Evolutionary conservation across 2,113 vertebrate genomes (phyloP).

Genomic region (Tilapia sparmanii): DNA sequence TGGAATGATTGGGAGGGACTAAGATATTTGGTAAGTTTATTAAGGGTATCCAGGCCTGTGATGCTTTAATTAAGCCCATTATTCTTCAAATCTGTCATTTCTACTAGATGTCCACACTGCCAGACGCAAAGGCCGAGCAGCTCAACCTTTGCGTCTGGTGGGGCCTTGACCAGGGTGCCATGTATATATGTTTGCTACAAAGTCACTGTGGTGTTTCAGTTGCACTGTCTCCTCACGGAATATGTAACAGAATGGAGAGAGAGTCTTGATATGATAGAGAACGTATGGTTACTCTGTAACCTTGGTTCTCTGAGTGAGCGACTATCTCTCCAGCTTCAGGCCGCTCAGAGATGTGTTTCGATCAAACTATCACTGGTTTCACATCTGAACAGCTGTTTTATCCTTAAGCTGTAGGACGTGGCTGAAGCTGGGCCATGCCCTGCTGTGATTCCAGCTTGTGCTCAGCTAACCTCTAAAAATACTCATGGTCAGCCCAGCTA

Average conservation of each 20-base stretch:
- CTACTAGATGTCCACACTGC: not conserved
- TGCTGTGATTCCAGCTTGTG: not conserved
- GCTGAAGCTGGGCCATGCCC: not conserved
- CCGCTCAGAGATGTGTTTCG: rapidly evolving
- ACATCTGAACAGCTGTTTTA: not conserved
- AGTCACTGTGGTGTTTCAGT: not conserved
- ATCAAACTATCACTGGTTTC: not conserved
- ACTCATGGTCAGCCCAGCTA: not conserved
- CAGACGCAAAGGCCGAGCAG: not conserved
- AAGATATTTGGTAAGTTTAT: not conserved
- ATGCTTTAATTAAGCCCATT: not conserved
- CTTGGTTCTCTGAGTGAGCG: not conserved
- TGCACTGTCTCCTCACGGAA: not conserved
- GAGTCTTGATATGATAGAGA: not conserved
- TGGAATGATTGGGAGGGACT: not conserved
- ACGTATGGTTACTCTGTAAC: not conserved
- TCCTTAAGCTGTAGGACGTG: not conserved
- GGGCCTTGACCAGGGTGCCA: not conserved
- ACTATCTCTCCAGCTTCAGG: not conserved
- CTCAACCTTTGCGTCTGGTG: not conserved
- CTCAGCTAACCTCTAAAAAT: not conserved
- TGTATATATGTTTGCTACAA: not conserved
- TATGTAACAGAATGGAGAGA: not conserved
- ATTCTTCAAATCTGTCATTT: not conserved
- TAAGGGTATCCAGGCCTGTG: not conserved